Percentiles rank a stretch among this genome's conserved stretches.
Evolutionary conservation across 2,797 vertebrate species (phyloP).

Genomic region (Trematocara caparti): DNA sequence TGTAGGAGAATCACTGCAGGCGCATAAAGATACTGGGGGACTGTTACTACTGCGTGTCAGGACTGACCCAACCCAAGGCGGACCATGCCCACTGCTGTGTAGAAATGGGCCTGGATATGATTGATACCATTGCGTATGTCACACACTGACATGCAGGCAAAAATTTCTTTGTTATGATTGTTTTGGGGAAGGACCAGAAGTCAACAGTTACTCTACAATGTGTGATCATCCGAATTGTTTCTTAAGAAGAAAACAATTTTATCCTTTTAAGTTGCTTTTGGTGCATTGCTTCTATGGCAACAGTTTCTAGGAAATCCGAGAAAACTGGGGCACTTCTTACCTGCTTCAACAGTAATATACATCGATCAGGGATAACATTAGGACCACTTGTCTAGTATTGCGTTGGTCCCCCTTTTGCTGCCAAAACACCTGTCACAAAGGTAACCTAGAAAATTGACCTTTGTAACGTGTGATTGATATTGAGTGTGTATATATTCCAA

Average conservation of each 20-base stretch:
- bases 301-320: not conserved
- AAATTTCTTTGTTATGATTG: not conserved
- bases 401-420: not conserved
- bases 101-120: slow-evolving; percentile 99
- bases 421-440: not conserved
- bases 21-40: slow-evolving; percentile 98
- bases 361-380: not conserved
- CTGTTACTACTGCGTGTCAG: slow-evolving; percentile 98
- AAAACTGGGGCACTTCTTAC: not conserved
- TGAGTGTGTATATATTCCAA: not conserved
- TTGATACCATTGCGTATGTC: slow-evolving; percentile 98
- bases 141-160: not conserved
- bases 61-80: slow-evolving; percentile 94
- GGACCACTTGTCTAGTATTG: not conserved
- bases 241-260: not conserved
- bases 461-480: not conserved
- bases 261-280: not conserved
- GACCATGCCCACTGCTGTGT: slow-evolving; percentile 99
- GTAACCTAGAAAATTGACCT: not conserved
- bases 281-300: not conserved
- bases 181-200: not conserved
- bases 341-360: not conserved
- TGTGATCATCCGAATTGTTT: not conserved
- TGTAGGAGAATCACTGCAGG: slow-evolving; percentile 96
- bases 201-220: not conserved